Conservation (phyloP, 1,140 invertebrate species). For the Ostrea edulis region DNA sequence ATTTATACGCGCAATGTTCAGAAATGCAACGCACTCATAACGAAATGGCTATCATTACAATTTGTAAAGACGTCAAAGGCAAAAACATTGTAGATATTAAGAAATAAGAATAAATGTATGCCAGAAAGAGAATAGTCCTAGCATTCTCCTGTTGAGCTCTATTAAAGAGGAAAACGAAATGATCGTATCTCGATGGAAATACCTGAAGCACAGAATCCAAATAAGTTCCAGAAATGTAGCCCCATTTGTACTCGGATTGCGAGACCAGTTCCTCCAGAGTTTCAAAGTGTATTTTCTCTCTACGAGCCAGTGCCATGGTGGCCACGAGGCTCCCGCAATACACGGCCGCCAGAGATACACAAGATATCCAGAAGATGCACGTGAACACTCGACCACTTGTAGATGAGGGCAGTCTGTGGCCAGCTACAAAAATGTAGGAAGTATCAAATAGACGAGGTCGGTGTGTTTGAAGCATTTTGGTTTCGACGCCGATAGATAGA, state of each 20-base stretch:
- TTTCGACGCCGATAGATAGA: no score
- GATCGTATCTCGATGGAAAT: background rate
- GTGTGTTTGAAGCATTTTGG: no score
- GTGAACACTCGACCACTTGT: constrained; percentile 82
- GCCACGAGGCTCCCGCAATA: constrained; percentile 96
- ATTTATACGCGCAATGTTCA: no score
- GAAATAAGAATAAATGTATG: no score
- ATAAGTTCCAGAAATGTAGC: constrained; percentile 53
- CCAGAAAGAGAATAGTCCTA: no score
- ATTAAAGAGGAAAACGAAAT: no score
- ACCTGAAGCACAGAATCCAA: constrained; percentile 57
- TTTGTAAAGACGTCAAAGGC: no score
- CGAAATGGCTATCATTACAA: no score
- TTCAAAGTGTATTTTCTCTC: constrained; percentile 60
- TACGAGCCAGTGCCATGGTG: constrained; percentile 89
- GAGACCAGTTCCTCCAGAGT: constrained; percentile 58
- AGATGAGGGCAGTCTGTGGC: constrained; percentile 58
- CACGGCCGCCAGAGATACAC: constrained; percentile 92
- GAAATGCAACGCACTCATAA: no score
- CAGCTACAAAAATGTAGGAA: constrained; percentile 54
- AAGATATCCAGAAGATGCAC: constrained; percentile 95
- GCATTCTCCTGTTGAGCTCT: no score
- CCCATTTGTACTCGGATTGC: constrained; percentile 62
- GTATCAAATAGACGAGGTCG: background rate
- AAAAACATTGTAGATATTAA: no score